Base-by-base conservation (phyloP, 2,797 vertebrate genomes). In the Myotis planiceps region DNA sequence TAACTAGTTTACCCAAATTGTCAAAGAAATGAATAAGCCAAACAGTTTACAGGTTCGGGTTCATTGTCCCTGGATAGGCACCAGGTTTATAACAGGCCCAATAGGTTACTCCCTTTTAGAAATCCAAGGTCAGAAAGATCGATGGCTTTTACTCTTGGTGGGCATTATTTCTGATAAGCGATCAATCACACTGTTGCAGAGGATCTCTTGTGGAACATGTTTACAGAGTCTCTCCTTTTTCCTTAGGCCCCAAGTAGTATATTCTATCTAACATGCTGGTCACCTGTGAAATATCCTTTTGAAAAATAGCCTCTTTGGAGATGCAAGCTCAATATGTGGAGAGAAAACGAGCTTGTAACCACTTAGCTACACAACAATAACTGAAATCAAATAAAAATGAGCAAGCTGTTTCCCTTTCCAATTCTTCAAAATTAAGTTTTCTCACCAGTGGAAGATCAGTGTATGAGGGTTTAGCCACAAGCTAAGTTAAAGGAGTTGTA, bases 331-430 rank as follows among this genome's bases (percentile, higher is more conserved):
- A 90, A 47, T 95, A 82, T 82, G 4, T 79, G 84, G 55, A 85
- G 39, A 51, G n/a, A 86, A 92, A 96, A 95, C 0, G 0, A 95
- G 55, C 45, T 34, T 23, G 55, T 90, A 81, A 95, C 71, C 96
- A 66, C 84, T 92, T 92, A 93, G 81, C 92, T 63, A 72, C 84
- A 81, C 71, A 90, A 69, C 85, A 96, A 95, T 97, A 97, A 93
- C 96, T 65, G 51, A 96, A 95, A 97, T 93, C 84, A 93, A 95
- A 96, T 97, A 94, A 96, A 91, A 95, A 94, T 74, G 95, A 95
- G 68, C 55, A 16, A 34, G 68, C 55, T 15, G 3, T 85, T 95
- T 97, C 53, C 84, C 60, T 51, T 92, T 95, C 45, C 90, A 96
- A 82, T 96, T 88, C 88, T 90, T 95, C 18, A 12, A 96, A 97